Base-by-base conservation (phyloP, 2,888 invertebrate genomes). In the Stenichneumon culpator region DNA sequence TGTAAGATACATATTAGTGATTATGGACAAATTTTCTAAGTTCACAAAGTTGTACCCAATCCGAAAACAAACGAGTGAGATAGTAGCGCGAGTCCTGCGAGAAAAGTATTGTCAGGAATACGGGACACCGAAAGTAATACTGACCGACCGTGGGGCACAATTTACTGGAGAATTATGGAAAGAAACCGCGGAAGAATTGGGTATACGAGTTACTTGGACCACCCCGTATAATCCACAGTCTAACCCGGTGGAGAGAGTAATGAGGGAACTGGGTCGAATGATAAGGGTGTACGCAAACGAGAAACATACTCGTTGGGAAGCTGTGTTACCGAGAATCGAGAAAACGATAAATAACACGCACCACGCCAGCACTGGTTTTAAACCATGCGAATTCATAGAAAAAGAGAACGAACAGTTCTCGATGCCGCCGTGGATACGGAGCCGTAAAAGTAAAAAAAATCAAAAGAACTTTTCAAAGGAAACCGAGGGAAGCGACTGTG, bases 151-250 rank as follows among this genome's bases (percentile, higher is more conserved):
- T n/a, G n/a, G n/a, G n/a, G n/a, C n/a, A n/a, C n/a, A n/a, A n/a
- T n/a, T n/a, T n/a, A n/a, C n/a, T n/a, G n/a, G n/a, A n/a, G 9
- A 44, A 47, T 4, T 25, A 28, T 28, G 25, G 25, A 28, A 25
- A 2, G 25, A 28, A 28, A 47, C 36, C 14, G 72, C 60, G 2
- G 32, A 57, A 4, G 36, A n/a, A 19, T 16, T 54, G 6, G n/a
- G 63, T 1, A 72, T 79, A 7, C 25, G 60, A 11, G 54, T 60
- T 16, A 44, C 25, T 0, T 60, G 50, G 39, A 79, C 79, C 14
- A 60, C 72, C 2, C 79, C 79, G 16, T 79, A 79, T 28, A 79
- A 79, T 44, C 79, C 79, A 16, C 79, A 79, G 60, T 39, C 44
- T 6, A 79, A 79, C 32, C 72, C 79, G n/a, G 79, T 79, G 1